A percentile compares a stretch with the other conserved stretches of the same genome.
Conservation (phyloP, 2,113 vertebrate genomes). For the Todiramphus saurophagus region DNA sequence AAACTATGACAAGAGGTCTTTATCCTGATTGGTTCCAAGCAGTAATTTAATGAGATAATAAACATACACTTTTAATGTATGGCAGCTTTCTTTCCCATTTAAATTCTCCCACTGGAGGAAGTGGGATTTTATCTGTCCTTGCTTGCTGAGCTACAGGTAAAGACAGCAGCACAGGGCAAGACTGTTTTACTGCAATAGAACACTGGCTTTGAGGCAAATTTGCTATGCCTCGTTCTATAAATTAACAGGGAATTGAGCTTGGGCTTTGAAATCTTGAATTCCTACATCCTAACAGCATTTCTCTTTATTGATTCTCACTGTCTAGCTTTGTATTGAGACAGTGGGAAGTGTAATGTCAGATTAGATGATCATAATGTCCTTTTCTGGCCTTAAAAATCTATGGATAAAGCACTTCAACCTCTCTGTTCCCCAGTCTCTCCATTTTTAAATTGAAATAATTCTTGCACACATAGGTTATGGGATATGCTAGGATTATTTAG, state of each 20-base stretch:
- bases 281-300: not conserved
- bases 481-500: not conserved
- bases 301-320: not conserved
- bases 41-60: conserved; percentile 47
- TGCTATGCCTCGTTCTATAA: not conserved
- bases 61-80: not conserved
- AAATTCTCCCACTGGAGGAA: not conserved
- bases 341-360: not conserved
- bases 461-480: not conserved
- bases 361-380: not conserved
- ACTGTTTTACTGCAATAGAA: not conserved
- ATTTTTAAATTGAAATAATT: not conserved
- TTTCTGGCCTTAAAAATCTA: not conserved
- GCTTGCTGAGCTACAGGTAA: not conserved
- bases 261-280: not conserved
- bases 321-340: not conserved
- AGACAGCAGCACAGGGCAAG: not conserved
- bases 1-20: not conserved
- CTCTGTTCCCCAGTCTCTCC: not conserved
- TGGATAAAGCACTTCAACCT: not conserved
- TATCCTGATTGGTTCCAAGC: conserved; percentile 5
- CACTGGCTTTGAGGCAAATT: not conserved
- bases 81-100: not conserved
- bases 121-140: not conserved
- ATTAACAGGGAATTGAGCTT: not conserved